These are phyloP conservation scores for Sebastes oblongus DNA, from an alignment of 2,797 vertebrate genomes.

Conservation along the genomic window DNA sequence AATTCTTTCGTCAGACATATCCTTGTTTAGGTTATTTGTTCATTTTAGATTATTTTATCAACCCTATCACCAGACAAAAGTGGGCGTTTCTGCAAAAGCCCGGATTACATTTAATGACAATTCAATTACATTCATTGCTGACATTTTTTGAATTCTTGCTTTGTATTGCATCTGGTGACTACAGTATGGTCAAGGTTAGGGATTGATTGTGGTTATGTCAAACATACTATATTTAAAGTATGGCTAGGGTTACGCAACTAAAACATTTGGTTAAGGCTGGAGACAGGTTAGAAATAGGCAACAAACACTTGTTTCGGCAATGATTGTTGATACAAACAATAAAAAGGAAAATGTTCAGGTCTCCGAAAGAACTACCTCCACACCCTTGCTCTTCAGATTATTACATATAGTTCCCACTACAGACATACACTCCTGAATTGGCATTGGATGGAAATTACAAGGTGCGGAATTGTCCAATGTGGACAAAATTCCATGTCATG, in stretches of 20 bases:
- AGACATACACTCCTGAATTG: background rate
- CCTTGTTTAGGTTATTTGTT: background rate
- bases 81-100: background rate
- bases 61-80: background rate
- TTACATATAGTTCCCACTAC: too few relatives aligned
- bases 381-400: background rate
- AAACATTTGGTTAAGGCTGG: background rate
- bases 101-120: too few relatives aligned
- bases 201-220: background rate
- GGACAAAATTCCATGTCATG: background rate
- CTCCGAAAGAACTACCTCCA: background rate
- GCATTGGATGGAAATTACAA: background rate
- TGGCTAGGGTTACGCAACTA: background rate
- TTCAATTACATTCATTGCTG: background rate
- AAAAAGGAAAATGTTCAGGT: background rate
- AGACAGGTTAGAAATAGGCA: background rate
- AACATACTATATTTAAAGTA: background rate
- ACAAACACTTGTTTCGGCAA: background rate
- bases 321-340: fast-evolving
- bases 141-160: background rate
- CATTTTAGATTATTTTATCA: background rate
- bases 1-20: background rate
- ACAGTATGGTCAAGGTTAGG: background rate
- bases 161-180: background rate
- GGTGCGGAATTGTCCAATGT: background rate